These are phyloP conservation scores for Lithophane ornitopus DNA, from an alignment of 2,888 invertebrate genomes.

Conservation along the genomic window DNA sequence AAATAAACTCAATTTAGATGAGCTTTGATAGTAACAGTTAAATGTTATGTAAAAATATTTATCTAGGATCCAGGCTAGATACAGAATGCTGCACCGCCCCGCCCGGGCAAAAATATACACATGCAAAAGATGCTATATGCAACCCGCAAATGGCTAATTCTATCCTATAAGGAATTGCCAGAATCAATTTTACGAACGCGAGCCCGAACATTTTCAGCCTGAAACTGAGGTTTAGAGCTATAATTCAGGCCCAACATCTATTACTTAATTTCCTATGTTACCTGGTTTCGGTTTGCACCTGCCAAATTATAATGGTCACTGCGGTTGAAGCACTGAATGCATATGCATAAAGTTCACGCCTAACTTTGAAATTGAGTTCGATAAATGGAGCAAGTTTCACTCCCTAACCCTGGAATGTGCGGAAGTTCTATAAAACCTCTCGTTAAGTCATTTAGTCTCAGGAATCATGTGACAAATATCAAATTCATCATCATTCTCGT, in stretches of 20 bases:
- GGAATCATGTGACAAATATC: not conserved
- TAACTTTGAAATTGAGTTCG: slow-evolving; percentile 25
- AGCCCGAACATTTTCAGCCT: not conserved
- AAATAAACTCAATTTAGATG: no score
- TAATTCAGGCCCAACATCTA: not conserved
- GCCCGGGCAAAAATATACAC: not conserved
- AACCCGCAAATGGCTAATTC: not conserved
- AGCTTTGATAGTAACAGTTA: no score
- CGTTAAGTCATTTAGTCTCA: not conserved
- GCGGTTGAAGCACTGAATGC: not conserved
- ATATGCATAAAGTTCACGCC: not conserved
- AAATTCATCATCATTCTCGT: not conserved
- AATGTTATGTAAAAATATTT: not conserved
- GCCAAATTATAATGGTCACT: not conserved
- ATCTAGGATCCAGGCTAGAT: no score
- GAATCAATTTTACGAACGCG: not conserved
- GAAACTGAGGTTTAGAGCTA: not conserved
- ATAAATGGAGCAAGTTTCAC: slow-evolving; percentile 20
- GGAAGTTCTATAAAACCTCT: not conserved
- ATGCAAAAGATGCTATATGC: not conserved
- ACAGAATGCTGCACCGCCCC: no score
- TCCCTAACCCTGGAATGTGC: not conserved
- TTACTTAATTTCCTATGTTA: not conserved
- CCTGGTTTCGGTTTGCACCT: not conserved
- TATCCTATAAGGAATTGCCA: no score